Conservation (phyloP, 2,888 invertebrate species). For the Silvanus unidentatus region DNA sequence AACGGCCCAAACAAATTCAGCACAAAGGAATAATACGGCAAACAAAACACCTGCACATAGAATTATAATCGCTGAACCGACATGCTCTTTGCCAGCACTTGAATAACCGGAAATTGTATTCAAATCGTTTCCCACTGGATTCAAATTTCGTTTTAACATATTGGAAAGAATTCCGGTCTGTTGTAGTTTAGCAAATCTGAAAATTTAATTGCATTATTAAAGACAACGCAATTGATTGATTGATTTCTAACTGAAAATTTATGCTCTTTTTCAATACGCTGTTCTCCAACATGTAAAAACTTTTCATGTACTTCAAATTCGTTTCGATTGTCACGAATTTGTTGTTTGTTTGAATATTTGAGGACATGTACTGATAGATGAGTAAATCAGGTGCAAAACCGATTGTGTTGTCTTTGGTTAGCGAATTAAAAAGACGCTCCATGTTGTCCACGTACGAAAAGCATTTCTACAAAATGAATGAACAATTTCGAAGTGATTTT, state of each 20-base stretch:
- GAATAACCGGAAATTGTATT: constrained; percentile 25
- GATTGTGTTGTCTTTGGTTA: constrained; percentile 26
- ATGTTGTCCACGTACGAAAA: constrained; percentile 14
- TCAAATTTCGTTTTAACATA: constrained; percentile 13
- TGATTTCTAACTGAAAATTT: constrained; percentile 27
- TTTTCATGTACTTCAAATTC: constrained; percentile 13
- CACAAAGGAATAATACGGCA: constrained; percentile 26
- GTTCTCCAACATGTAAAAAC: constrained; percentile 18
- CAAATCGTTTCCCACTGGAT: constrained; percentile 1
- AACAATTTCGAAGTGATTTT: constrained; percentile 4
- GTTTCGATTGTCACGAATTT: not conserved
- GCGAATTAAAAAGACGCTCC: constrained; percentile 22
- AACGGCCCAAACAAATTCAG: constrained; percentile 25
- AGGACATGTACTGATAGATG: constrained; percentile 22
- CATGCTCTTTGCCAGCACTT: constrained; percentile 35
- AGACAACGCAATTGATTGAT: no score
- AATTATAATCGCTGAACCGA: constrained; percentile 32
- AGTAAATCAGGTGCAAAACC: constrained; percentile 28
- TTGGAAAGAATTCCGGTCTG: constrained; percentile 20
- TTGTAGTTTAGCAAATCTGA: constrained; percentile 16
- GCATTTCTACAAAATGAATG: constrained; percentile 15
- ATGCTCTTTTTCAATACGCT: constrained; percentile 21
- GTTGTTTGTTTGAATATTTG: constrained; percentile 13
- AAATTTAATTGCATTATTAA: constrained; percentile 11
- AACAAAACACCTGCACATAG: constrained; percentile 25